Percentiles rank a stretch among this genome's conserved stretches.
These are phyloP conservation scores for Drosophila subobscura DNA, from an alignment of 1,140 invertebrate genomes.

Conservation along the genomic window DNA sequence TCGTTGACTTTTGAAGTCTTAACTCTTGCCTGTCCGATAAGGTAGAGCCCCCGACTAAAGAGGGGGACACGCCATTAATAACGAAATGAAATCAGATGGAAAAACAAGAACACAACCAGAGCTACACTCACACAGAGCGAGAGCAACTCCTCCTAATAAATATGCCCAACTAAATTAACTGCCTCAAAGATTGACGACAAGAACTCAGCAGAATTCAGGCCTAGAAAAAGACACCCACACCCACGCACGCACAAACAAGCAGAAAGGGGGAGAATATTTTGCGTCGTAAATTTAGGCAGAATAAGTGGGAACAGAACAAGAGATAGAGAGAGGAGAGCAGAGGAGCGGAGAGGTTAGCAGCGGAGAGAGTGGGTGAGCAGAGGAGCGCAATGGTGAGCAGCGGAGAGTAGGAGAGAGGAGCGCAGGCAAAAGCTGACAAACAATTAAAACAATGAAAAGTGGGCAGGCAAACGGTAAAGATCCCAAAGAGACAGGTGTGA, in stretches of 20 bases:
- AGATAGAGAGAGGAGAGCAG: too few relatives aligned
- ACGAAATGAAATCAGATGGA: conserved; percentile 1
- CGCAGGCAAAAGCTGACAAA: conserved; percentile 17
- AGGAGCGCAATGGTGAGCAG: too few relatives aligned
- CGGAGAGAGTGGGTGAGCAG: too few relatives aligned
- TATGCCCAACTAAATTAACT: conserved; percentile 29
- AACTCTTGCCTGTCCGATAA: conserved; percentile 1
- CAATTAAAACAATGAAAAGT: conserved; percentile 44
- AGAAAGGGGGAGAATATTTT: conserved; percentile 11
- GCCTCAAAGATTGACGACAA: conserved; percentile 25
- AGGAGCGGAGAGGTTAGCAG: too few relatives aligned
- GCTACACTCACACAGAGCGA: background rate
- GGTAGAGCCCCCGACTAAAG: background rate
- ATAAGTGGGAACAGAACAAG: background rate
- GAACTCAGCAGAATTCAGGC: conserved; percentile 10
- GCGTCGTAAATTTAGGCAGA: conserved; percentile 32
- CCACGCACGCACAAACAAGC: conserved; percentile 1
- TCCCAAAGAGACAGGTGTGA: conserved; percentile 33
- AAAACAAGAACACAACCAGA: background rate
- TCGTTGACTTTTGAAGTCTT: too few relatives aligned
- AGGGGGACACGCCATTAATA: conserved; percentile 5
- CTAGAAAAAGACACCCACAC: background rate
- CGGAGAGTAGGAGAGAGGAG: background rate
- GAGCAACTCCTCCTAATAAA: conserved; percentile 7
- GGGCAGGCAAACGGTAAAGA: conserved; percentile 33